phyloP scores from a whole-genome alignment of 2,888 invertebrate genomes.

The Dromius quadrimaculatus region DNA sequence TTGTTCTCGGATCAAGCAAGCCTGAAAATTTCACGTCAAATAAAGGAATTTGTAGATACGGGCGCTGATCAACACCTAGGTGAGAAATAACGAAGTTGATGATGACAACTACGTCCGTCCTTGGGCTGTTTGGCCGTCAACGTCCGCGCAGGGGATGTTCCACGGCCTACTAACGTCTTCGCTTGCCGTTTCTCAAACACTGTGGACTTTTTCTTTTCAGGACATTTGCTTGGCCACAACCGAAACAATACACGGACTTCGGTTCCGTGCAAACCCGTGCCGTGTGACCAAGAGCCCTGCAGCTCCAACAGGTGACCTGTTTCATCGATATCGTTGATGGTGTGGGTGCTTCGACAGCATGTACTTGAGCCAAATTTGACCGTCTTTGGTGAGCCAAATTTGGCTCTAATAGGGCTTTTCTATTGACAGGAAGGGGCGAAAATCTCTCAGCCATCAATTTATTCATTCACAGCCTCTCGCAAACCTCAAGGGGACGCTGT shows the following conservation, averaged over 20 bases:
- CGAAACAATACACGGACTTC: not conserved
- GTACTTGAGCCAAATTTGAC: too few relatives aligned
- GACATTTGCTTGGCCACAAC: not conserved
- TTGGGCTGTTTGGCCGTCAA: not conserved
- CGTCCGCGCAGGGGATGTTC: not conserved
- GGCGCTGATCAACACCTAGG: not conserved
- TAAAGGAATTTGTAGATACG: not conserved
- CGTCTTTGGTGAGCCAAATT: too few relatives aligned
- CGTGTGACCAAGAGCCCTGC: not conserved
- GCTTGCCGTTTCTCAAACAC: not conserved
- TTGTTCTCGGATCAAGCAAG: not conserved
- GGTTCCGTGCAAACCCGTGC: not conserved
- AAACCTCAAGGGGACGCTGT: too few relatives aligned
- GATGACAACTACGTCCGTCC: too few relatives aligned
- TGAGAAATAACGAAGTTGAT: not conserved
- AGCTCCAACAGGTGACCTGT: not conserved
- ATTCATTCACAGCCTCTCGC: not conserved
- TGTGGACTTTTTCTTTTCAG: not conserved
- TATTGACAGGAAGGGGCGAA: too few relatives aligned
- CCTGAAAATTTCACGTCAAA: not conserved
- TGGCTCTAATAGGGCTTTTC: too few relatives aligned
- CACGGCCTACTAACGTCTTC: not conserved
- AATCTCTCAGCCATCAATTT: not conserved
- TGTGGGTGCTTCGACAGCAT: too few relatives aligned
- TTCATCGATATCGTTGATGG: too few relatives aligned